Percentiles rank a stretch among this genome's conserved stretches.
These are phyloP conservation scores for Calliopsis andreniformis DNA, from an alignment of 1,140 invertebrate genomes.

Conservation along the genomic window DNA sequence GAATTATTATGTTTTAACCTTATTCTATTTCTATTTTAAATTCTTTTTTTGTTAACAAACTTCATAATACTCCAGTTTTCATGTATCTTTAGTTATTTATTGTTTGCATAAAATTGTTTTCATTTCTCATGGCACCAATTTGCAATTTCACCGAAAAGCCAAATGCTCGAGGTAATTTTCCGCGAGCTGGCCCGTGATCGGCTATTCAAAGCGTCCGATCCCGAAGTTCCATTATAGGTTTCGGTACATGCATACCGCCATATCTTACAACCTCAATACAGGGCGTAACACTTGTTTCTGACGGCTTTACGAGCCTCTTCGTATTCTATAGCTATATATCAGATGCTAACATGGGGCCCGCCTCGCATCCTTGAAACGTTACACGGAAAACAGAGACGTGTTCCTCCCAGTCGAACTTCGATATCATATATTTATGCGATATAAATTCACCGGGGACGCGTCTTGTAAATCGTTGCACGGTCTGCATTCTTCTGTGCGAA, in stretches of 20 bases:
- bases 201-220: conserved; percentile 59
- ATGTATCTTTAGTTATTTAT: neutral
- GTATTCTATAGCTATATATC: conserved; percentile 52
- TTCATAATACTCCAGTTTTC: too few species aligned
- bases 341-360: conserved; percentile 19
- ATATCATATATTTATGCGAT: conserved; percentile 5
- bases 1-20: too few species aligned
- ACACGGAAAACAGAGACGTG: conserved; percentile 40
- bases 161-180: conserved; percentile 17
- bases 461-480: neutral
- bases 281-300: conserved; percentile 62
- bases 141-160: conserved; percentile 24
- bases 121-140: conserved; percentile 15
- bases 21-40: too few species aligned
- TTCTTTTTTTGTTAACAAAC: too few species aligned
- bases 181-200: conserved; percentile 41
- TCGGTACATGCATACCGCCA: conserved; percentile 53
- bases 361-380: conserved; percentile 39
- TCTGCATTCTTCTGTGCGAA: neutral
- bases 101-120: neutral
- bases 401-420: conserved; percentile 4
- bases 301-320: conserved; percentile 61
- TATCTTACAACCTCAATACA: conserved; percentile 64
- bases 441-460: neutral
- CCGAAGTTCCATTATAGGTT: conserved; percentile 61